Evolutionary conservation across 1,140 invertebrate species (phyloP).

Genomic region (Drosophila busckii): DNA sequence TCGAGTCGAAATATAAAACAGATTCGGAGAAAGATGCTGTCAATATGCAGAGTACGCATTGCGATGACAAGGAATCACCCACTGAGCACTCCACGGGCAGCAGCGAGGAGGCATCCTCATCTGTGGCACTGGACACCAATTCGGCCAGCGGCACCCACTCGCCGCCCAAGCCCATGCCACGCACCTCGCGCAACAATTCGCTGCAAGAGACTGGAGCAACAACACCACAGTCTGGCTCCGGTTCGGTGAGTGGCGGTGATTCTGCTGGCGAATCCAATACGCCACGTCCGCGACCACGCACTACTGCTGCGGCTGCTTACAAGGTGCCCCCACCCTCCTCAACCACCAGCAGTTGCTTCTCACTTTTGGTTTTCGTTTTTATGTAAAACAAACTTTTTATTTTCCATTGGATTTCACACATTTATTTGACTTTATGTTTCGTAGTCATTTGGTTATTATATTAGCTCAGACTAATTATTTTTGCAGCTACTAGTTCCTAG

Average conservation of each 20-base stretch:
- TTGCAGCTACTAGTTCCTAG: too few species aligned
- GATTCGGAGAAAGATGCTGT: conserved; percentile 68
- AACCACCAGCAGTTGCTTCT: not conserved
- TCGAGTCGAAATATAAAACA: conserved; percentile 75
- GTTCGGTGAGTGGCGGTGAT: conserved; percentile 8
- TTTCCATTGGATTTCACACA: conserved; percentile 2
- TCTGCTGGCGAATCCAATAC: conserved; percentile 50
- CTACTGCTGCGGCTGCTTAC: conserved; percentile 81
- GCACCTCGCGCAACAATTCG: conserved; percentile 83
- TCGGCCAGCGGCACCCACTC: conserved; percentile 60
- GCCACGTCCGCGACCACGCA: conserved; percentile 86
- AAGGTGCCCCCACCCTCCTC: conserved; percentile 54
- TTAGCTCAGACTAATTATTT: too few species aligned
- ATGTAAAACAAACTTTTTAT: not conserved
- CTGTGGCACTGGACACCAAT: conserved; percentile 42
- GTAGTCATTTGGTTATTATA: too few species aligned
- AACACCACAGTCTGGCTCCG: conserved; percentile 11
- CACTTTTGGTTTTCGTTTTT: not conserved
- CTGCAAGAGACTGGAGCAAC: conserved; percentile 81
- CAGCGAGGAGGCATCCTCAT: conserved; percentile 65
- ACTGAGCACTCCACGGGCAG: conserved; percentile 68
- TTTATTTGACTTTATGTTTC: too few species aligned
- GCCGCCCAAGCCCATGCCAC: conserved; percentile 88
- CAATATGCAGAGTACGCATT: conserved; percentile 2
- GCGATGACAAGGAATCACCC: conserved; percentile 63